Base-by-base conservation (phyloP, 2,888 invertebrate species). In the Chironomus riparius region DNA sequence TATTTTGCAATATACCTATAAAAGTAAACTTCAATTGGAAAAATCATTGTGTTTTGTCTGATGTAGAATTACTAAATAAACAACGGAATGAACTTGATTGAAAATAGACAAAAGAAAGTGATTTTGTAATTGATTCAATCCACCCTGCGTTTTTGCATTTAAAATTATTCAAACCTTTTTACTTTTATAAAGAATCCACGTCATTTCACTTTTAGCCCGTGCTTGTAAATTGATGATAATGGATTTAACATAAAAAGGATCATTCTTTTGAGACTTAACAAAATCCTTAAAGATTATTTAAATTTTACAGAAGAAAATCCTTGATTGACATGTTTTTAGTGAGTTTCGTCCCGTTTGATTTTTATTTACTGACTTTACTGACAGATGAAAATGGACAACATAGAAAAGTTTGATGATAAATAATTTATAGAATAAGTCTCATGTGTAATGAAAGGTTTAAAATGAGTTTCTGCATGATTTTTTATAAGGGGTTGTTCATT, bases 281-380 rank as follows among this genome's bases (percentile, higher is more conserved):
- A 21, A 28, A 50, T 22, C 15, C 18, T 47, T 10, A 56, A 71
- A 22, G 72, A 72, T 72, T 72, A 72, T 72, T 61, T 62, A 72
- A 61, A 72, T 72, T n/a, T 18, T 10, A 38, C 38, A 38, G 10
- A 38, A 38, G 38, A 38, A 38, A 38, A 22, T 61, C 47, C 74
- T 47, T 68, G 74, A 74, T 74, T 74, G 74, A 74, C 74, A 74
- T 47, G 48, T 72, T 72, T 74, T 74, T 62, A 48, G 47, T 65
- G 38, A 68, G 28, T 12, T n/a, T 13, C 18, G 15, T 68, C 68
- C 74, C 13, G 5, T 1, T 15, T 50, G 65, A 65, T 10, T 47
- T 15, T 68, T n/a, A n/a, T n/a, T n/a, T n/a, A n/a, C n/a, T n/a
- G n/a, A n/a, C n/a, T n/a, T n/a, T 10, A 0, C 21, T 65, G 62